These are phyloP conservation scores for Cryptus viduatorius DNA, from an alignment of 2,888 invertebrate genomes.

Conservation along the genomic window DNA sequence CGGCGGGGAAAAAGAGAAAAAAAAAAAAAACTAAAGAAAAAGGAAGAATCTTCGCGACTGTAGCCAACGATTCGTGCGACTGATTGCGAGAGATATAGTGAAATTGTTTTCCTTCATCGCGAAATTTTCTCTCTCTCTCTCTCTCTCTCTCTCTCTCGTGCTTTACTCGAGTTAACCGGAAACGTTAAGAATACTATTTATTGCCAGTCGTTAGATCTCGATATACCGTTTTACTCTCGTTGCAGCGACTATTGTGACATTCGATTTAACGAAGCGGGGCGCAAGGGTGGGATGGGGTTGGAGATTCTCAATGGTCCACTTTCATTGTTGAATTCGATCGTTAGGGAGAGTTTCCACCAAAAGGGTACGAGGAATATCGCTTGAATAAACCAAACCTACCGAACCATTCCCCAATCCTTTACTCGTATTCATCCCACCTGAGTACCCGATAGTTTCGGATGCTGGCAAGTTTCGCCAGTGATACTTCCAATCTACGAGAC, in stretches of 20 bases:
- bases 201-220: slow-evolving; percentile 1
- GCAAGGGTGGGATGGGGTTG: background rate
- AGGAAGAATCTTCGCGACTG: slow-evolving; percentile 1
- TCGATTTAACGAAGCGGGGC: background rate
- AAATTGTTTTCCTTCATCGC: slow-evolving; percentile 45
- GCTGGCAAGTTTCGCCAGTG: background rate
- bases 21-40: background rate
- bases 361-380: background rate
- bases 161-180: background rate
- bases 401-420: background rate
- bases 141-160: background rate
- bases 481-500: background rate
- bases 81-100: slow-evolving; percentile 35
- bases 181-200: slow-evolving; percentile 36
- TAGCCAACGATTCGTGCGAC: slow-evolving; percentile 37
- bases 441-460: background rate
- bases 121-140: background rate
- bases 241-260: background rate
- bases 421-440: background rate
- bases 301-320: background rate
- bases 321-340: slow-evolving; percentile 1
- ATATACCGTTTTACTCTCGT: background rate
- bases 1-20: background rate
- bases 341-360: background rate
- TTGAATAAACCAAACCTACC: background rate